phyloP scores from a whole-genome alignment of 1,140 invertebrate species.

The Cylas formicarius region DNA sequence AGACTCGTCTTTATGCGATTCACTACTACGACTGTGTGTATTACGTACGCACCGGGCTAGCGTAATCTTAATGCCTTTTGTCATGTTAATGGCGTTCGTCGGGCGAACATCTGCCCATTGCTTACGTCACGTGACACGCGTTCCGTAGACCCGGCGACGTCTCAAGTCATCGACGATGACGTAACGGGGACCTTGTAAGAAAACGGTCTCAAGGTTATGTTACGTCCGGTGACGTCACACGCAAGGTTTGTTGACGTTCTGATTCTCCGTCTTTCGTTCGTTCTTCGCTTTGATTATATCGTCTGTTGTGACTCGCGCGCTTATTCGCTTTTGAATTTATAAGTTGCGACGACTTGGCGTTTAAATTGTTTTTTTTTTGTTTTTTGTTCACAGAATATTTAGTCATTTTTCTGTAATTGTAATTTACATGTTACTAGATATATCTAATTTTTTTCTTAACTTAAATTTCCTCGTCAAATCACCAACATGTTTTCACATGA shows the following conservation, averaged over 20 bases:
- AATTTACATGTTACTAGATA: no score
- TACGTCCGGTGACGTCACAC: constrained; percentile 36
- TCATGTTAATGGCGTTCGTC: constrained; percentile 32
- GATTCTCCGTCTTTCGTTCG: no score
- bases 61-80: constrained; percentile 39
- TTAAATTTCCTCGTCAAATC: no score
- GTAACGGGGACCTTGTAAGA: constrained; percentile 31
- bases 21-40: constrained; percentile 10
- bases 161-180: constrained; percentile 31
- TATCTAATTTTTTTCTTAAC: no score
- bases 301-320: no score
- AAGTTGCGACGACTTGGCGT: no score
- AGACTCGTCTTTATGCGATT: constrained; percentile 18
- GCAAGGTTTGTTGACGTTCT: constrained; percentile 12
- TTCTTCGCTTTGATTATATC: no score
- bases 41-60: constrained; percentile 28
- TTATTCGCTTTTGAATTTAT: no score
- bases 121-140: constrained; percentile 25
- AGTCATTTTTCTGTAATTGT: no score
- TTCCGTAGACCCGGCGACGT: constrained; percentile 7
- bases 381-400: no score
- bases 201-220: constrained; percentile 39
- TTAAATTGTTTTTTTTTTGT: no score
- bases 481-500: no score
- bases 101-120: constrained; percentile 35